These are phyloP conservation scores for Macrobrachium nipponense DNA, from an alignment of 1,140 invertebrate species.

Conservation along the genomic window DNA sequence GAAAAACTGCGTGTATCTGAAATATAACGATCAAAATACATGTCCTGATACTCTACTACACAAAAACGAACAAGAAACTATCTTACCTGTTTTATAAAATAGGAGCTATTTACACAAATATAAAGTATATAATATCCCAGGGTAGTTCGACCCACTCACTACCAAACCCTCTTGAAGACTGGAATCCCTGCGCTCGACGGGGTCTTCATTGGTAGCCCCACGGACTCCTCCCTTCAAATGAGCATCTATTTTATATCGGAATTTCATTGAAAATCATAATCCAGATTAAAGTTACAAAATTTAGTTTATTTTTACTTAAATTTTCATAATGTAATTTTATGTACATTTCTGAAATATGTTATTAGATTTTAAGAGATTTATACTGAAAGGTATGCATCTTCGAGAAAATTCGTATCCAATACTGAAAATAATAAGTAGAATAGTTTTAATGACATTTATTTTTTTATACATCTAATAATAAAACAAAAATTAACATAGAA, in stretches of 20 bases:
- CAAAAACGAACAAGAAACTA: neutral
- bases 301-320: conserved; percentile 8
- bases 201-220: conserved; percentile 42
- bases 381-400: too few relatives aligned
- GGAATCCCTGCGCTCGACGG: conserved; percentile 50
- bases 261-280: neutral
- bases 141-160: conserved; percentile 56
- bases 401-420: too few relatives aligned
- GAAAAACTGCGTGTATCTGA: neutral
- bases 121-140: conserved; percentile 56
- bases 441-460: too few relatives aligned
- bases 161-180: conserved; percentile 59
- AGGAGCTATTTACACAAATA: conserved; percentile 61
- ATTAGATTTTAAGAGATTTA: too few relatives aligned
- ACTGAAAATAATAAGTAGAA: too few relatives aligned
- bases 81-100: conserved; percentile 61
- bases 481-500: too few relatives aligned
- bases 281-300: neutral
- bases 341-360: too few relatives aligned
- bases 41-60: neutral
- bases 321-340: neutral
- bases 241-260: neutral
- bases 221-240: conserved; percentile 36
- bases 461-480: too few relatives aligned
- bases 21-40: too few relatives aligned